Base-by-base conservation (phyloP, 2,888 invertebrate genomes). In the Stenichneumon culpator region DNA sequence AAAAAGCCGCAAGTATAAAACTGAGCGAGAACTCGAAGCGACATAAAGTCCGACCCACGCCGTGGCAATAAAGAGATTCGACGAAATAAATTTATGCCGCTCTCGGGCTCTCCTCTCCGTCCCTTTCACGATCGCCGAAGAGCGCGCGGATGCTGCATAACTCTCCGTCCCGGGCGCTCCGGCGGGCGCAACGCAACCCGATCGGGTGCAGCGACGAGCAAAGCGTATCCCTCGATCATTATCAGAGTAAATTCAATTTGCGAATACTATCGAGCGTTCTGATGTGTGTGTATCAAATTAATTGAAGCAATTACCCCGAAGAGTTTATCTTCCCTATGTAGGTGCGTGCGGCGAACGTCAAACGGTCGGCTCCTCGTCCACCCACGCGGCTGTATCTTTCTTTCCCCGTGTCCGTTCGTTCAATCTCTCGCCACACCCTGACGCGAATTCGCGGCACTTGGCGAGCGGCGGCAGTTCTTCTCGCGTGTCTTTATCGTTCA, bases 331-430 rank as follows among this genome's bases (percentile, higher is more conserved):
- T n/a, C 39, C 11, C 3, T 28, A 28, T 57, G 60, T 69, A 70
- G 47, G 72, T 36, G 79, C 70, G 57, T 67, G 50, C 57, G 60
- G 68, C 73, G 60, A 57, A 28, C 73, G 79, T 78, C 57, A 77
- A 65, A 79, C 73, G 73, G 73, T 69, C 73, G 39, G 67, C 52
- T 79, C 73, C 68, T 74, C 68, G 83, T 68, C 85, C 83, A 80
- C 86, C 87, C 78, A 87, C 86, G 83, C 86, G 70, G 79, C 75
- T 81, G 74, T 73, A 63, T 79, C 79, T 72, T 82, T 81, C 86
- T 72, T 67, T 78, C 78, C 50, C 74, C 54, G 68, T 57, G 74
- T 82, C 11, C 77, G 77, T 77, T 72, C 81, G 63, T 70, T 82
- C 22, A 16, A 65, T 77, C 82, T 81, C 60, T 63, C 47, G 74